A percentile compares a stretch with the other conserved stretches of the same genome.
Conservation (phyloP, 2,888 invertebrate species). For the Meteorus colon region DNA sequence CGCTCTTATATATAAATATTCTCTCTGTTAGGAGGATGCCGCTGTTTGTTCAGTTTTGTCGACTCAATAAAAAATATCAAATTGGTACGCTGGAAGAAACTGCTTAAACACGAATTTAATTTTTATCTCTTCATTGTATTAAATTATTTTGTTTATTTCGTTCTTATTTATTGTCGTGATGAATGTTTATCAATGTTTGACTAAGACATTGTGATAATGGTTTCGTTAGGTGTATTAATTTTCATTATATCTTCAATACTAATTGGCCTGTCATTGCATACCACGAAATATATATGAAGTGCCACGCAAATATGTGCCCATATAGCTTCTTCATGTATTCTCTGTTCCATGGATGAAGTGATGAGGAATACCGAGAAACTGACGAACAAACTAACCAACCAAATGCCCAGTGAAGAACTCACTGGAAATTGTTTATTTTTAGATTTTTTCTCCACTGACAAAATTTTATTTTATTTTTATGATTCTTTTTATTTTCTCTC, state of each 20-base stretch:
- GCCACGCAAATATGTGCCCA: constrained; percentile 57
- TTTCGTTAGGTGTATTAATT: constrained; percentile 55
- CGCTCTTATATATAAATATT: not conserved
- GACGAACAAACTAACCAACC: constrained; percentile 6
- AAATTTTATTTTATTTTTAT: not conserved
- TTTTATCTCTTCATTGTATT: not conserved
- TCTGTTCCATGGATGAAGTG: constrained; percentile 36
- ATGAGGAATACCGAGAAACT: constrained; percentile 32
- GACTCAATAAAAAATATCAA: constrained; percentile 27
- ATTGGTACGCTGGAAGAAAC: constrained; percentile 17
- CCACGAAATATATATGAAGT: constrained; percentile 49
- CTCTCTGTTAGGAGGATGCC: constrained; percentile 33
- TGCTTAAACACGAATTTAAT: not conserved
- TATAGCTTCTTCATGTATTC: not conserved
- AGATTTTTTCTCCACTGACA: not conserved
- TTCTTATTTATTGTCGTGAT: not conserved
- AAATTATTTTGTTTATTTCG: not conserved
- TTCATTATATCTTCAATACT: constrained; percentile 63
- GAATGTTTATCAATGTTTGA: not conserved
- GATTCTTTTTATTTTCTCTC: not conserved
- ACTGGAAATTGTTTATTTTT: constrained; percentile 20
- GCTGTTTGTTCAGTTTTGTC: constrained; percentile 32
- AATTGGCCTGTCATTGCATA: constrained; percentile 64
- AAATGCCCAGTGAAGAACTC: constrained; percentile 4
- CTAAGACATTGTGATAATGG: not conserved